A percentile compares a stretch with the other conserved stretches of the same genome.
These are phyloP conservation scores for Passer domesticus DNA, from an alignment of 2,113 vertebrate genomes.

Conservation along the genomic window DNA sequence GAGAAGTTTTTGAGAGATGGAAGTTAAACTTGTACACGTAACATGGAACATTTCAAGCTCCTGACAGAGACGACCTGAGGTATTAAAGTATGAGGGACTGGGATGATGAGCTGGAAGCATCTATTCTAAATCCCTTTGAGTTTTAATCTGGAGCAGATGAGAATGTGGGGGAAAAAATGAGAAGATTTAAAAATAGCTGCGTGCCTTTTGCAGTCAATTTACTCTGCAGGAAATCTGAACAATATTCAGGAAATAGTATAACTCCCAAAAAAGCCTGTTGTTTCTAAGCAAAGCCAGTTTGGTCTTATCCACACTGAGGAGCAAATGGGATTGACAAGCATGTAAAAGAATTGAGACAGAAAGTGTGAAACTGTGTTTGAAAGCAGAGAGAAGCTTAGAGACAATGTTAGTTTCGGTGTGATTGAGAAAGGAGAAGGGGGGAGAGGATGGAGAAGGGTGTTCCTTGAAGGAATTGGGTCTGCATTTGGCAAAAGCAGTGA, in stretches of 20 bases:
- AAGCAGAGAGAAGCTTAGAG: constrained; percentile 28
- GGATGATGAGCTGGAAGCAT: background rate
- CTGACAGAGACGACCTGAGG: background rate
- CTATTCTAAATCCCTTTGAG: constrained; percentile 4
- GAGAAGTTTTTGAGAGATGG: background rate
- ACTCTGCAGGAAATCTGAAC: background rate
- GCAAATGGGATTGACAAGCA: constrained; percentile 62
- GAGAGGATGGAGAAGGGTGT: background rate
- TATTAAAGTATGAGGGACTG: background rate
- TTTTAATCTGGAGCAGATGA: constrained; percentile 28
- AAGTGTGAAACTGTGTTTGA: constrained; percentile 56
- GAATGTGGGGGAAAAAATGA: background rate
- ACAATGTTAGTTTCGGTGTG: background rate
- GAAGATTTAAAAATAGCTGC: constrained; percentile 26
- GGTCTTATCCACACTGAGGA: background rate
- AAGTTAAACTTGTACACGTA: background rate
- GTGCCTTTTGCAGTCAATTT: constrained; percentile 13
- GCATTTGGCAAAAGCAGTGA: background rate
- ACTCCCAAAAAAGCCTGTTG: constrained; percentile 31
- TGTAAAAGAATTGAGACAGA: constrained; percentile 46
- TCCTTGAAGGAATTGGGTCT: background rate
- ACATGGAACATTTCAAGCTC: background rate
- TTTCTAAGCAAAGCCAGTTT: constrained; percentile 29
- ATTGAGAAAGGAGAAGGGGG: background rate
- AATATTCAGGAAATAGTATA: constrained; percentile 37